A percentile compares a stretch with the other conserved stretches of the same genome.
These are phyloP conservation scores for Calypte anna DNA, from an alignment of 2,113 vertebrate species.

Conservation along the genomic window DNA sequence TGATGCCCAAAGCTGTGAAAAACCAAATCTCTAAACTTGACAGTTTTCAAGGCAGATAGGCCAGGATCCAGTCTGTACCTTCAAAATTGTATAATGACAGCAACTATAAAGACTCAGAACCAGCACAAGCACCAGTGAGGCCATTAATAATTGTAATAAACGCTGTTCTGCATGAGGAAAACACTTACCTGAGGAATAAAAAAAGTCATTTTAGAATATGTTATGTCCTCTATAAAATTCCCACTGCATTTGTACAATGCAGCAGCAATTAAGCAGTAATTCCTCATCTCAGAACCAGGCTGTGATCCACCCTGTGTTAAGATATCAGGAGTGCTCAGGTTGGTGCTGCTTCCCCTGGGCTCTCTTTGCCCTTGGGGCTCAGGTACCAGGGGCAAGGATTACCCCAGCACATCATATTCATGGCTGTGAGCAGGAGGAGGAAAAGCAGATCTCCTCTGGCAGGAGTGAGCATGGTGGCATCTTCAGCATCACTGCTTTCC, in stretches of 20 bases:
- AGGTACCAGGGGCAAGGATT: background rate
- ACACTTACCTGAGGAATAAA: conserved; percentile 21
- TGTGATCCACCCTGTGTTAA: background rate
- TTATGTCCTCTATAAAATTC: background rate
- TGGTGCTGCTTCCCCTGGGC: background rate
- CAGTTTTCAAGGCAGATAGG: background rate
- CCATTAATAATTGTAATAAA: conserved; percentile 47
- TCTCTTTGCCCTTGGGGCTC: background rate
- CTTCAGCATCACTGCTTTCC: background rate
- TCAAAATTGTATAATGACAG: background rate
- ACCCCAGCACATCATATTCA: background rate
- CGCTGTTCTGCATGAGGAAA: background rate
- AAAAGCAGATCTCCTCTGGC: background rate
- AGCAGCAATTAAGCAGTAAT: conserved; percentile 17
- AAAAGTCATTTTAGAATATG: background rate
- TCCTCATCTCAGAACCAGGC: background rate
- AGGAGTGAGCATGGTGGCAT: fast-evolving
- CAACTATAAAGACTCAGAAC: background rate
- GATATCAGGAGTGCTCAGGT: background rate
- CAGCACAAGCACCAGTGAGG: background rate
- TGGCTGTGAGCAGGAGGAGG: background rate
- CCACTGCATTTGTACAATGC: background rate
- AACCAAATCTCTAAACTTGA: background rate
- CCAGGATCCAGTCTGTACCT: background rate
- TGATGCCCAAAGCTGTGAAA: background rate